Evolutionary conservation across 2,888 invertebrate genomes (phyloP).

Genomic region (Eretmocerus hayati): DNA sequence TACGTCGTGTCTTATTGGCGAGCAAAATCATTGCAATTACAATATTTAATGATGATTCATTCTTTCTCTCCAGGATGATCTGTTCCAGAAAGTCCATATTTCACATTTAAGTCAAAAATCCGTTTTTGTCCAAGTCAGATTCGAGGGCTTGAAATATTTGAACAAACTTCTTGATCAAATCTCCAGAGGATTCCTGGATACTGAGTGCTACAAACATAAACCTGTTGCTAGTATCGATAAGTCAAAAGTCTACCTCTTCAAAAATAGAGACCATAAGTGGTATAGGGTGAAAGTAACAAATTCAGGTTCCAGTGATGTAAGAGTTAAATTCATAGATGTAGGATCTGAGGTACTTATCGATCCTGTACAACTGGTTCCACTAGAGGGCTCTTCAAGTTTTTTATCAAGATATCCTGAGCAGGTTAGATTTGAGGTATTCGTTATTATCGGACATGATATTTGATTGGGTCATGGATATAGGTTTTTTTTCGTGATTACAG

Average conservation of each 20-base stretch:
- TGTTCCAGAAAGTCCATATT: background rate
- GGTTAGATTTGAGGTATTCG: too few species aligned
- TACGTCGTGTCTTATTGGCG: too few species aligned
- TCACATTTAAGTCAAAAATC: background rate
- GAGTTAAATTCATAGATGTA: slow-evolving; percentile 25
- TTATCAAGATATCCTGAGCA: slow-evolving; percentile 46
- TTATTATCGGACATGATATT: too few species aligned
- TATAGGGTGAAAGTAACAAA: slow-evolving; percentile 8
- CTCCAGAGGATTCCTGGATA: background rate
- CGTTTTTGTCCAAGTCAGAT: slow-evolving; percentile 6
- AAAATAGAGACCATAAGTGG: slow-evolving; percentile 1
- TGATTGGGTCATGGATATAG: too few species aligned
- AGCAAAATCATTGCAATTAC: too few species aligned
- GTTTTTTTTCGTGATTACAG: slow-evolving; percentile 32
- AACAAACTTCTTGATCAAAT: slow-evolving; percentile 1
- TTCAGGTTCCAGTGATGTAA: background rate
- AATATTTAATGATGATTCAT: too few species aligned
- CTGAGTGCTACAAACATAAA: background rate
- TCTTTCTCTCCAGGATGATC: too few species aligned
- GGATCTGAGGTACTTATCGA: slow-evolving; percentile 34
- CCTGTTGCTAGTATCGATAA: background rate
- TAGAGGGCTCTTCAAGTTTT: slow-evolving; percentile 45
- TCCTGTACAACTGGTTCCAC: slow-evolving; percentile 42
- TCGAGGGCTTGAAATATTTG: slow-evolving; percentile 2
- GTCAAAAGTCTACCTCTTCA: slow-evolving; percentile 3